phyloP scores from a whole-genome alignment of 2,113 vertebrate genomes.

The Salminus brasiliensis region DNA sequence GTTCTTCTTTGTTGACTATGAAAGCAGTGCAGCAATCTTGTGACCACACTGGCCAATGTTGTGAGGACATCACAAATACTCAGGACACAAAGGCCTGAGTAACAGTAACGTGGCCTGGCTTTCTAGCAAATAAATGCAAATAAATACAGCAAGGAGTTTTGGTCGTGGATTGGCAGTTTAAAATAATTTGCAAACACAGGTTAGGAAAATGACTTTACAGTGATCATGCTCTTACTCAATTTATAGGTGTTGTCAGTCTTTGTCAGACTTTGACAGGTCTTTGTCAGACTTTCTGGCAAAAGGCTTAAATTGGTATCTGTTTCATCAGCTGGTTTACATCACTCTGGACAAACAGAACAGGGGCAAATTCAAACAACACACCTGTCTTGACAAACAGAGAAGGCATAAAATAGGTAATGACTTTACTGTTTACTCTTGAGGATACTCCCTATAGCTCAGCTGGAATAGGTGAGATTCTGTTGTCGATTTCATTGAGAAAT shows the following conservation, averaged over 20 bases:
- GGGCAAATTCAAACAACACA: constrained; percentile 49
- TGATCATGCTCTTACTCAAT: background rate
- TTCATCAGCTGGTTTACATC: constrained; percentile 32
- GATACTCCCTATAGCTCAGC: background rate
- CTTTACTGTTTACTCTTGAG: constrained; percentile 6
- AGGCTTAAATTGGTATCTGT: no score
- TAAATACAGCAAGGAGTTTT: background rate
- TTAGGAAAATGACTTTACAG: constrained; percentile 10
- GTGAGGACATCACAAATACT: constrained; percentile 24
- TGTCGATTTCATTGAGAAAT: no score
- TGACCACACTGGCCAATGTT: constrained; percentile 2
- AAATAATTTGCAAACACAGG: constrained; percentile 9
- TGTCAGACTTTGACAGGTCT: background rate
- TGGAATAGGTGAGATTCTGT: background rate
- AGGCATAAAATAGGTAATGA: background rate
- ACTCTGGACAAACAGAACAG: constrained; percentile 42
- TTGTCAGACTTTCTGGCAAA: no score
- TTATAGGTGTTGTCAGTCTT: constrained; percentile 13
- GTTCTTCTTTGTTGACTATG: constrained; percentile 41
- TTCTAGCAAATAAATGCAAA: constrained; percentile 9
- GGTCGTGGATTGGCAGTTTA: constrained; percentile 9
- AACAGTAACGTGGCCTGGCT: background rate
- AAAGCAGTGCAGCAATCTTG: constrained; percentile 14
- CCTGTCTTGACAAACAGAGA: constrained; percentile 36
- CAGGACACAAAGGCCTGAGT: background rate